These are phyloP conservation scores for Lasioglossum marginatum DNA, from an alignment of 2,888 invertebrate species.

Conservation along the genomic window DNA sequence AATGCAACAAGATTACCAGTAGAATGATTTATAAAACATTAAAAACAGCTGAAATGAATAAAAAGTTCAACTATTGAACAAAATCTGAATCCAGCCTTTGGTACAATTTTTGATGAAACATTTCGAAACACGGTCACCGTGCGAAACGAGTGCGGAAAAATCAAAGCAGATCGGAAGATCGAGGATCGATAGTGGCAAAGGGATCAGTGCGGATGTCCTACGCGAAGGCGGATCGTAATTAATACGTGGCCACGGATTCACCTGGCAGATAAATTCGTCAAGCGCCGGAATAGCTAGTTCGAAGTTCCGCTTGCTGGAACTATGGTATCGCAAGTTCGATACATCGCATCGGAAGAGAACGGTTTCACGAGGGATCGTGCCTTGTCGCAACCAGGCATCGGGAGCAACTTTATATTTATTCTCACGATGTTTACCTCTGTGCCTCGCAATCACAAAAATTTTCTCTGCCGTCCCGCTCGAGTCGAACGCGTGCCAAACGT, in stretches of 20 bases:
- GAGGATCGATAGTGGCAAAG: neutral
- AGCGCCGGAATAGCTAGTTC: constrained; percentile 3
- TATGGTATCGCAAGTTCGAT: constrained; percentile 1
- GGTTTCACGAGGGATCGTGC: constrained; percentile 31
- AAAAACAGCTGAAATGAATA: neutral
- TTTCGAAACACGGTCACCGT: neutral
- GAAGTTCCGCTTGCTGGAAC: constrained; percentile 22
- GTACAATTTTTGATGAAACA: neutral
- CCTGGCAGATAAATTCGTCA: constrained; percentile 34
- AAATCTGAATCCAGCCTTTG: neutral
- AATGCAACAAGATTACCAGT: neutral
- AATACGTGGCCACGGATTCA: neutral
- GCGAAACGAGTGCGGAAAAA: neutral
- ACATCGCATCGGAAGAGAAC: constrained; percentile 22
- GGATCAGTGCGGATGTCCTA: constrained; percentile 9
- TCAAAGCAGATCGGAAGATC: constrained; percentile 9
- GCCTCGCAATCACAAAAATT: constrained; percentile 59
- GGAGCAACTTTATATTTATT: constrained; percentile 57
- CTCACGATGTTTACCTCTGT: constrained; percentile 59
- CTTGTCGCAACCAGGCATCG: constrained; percentile 47
- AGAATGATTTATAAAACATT: neutral
- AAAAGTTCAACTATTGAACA: neutral
- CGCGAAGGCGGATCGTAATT: constrained; percentile 20
- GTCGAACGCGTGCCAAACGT: constrained; percentile 66
- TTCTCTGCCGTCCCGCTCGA: constrained; percentile 31